Percentiles rank a stretch among this genome's conserved stretches.
Conservation (phyloP, 2,797 vertebrate genomes). For the Scomberomorus guttatus region DNA sequence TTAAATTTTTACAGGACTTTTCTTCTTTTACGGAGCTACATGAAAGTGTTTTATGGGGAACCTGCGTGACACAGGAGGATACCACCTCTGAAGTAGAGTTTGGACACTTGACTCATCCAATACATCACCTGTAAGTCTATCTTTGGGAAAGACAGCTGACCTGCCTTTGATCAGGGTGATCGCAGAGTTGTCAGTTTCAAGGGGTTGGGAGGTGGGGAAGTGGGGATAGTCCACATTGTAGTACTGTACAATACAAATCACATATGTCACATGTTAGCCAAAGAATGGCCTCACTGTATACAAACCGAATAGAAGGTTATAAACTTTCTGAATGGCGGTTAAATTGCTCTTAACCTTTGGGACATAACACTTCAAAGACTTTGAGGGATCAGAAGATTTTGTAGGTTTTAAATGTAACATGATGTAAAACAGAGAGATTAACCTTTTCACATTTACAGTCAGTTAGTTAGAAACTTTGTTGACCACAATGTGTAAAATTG, state of each 20-base stretch:
- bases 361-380: background rate
- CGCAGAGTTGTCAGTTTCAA: slow-evolving; percentile 36
- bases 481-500: background rate
- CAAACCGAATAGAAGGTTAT: background rate
- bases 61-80: slow-evolving; percentile 59
- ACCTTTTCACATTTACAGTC: background rate
- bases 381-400: background rate
- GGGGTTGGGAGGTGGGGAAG: background rate
- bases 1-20: slow-evolving; percentile 57
- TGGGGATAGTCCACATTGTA: slow-evolving; percentile 19
- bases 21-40: slow-evolving; percentile 58
- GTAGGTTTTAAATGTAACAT: background rate
- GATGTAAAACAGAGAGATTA: background rate
- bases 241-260: slow-evolving; percentile 46
- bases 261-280: slow-evolving; percentile 26
- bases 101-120: slow-evolving; percentile 72
- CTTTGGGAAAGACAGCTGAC: slow-evolving; percentile 51
- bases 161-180: slow-evolving; percentile 69
- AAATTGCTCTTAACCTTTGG: background rate
- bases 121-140: slow-evolving; percentile 77
- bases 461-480: background rate
- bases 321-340: background rate
- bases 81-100: slow-evolving; percentile 67
- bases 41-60: slow-evolving; percentile 79
- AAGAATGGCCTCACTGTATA: slow-evolving; percentile 3